A percentile compares a stretch with the other conserved stretches of the same genome.
Conservation (phyloP, 2,113 vertebrate species). For the Myrmecobius fasciatus region DNA sequence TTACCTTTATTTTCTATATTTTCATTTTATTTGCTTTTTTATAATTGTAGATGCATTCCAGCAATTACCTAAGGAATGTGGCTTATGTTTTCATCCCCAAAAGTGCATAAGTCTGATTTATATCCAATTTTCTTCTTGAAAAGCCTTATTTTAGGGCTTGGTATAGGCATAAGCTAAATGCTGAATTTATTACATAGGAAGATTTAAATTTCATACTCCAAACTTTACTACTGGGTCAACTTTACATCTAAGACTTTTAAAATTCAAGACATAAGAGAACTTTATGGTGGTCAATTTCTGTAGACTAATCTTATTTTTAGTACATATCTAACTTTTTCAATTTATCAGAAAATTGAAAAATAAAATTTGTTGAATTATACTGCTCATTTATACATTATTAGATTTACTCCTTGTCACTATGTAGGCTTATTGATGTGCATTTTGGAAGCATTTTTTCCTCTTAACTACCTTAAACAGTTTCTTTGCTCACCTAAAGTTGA, state of each 20-base stretch:
- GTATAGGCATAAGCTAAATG: background rate
- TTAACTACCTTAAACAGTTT: constrained; percentile 50
- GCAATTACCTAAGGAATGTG: constrained; percentile 16
- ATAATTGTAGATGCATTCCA: background rate
- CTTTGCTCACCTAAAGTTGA: constrained; percentile 61
- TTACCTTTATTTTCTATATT: background rate
- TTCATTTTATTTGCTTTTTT: constrained; percentile 40
- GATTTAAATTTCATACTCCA: constrained; percentile 35
- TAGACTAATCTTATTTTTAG: constrained; percentile 23
- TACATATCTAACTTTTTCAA: constrained; percentile 18
- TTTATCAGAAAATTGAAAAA: constrained; percentile 53
- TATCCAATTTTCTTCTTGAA: background rate
- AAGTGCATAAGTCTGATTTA: constrained; percentile 30
- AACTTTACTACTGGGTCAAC: constrained; percentile 7
- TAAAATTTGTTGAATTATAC: constrained; percentile 37
- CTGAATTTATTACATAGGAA: constrained; percentile 19
- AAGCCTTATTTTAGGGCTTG: background rate
- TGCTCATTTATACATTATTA: constrained; percentile 44
- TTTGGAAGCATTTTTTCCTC: constrained; percentile 36
- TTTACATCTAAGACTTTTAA: constrained; percentile 26
- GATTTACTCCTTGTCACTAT: constrained; percentile 39
- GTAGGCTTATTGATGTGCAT: constrained; percentile 25
- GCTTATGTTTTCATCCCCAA: constrained; percentile 30
- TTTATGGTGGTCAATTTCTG: constrained; percentile 40
- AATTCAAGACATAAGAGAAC: constrained; percentile 35